Evolutionary conservation across 2,797 vertebrate genomes (phyloP), one percentile per base, ranked within the genome.

Genomic region (Hephaestus fuliginosus): DNA sequence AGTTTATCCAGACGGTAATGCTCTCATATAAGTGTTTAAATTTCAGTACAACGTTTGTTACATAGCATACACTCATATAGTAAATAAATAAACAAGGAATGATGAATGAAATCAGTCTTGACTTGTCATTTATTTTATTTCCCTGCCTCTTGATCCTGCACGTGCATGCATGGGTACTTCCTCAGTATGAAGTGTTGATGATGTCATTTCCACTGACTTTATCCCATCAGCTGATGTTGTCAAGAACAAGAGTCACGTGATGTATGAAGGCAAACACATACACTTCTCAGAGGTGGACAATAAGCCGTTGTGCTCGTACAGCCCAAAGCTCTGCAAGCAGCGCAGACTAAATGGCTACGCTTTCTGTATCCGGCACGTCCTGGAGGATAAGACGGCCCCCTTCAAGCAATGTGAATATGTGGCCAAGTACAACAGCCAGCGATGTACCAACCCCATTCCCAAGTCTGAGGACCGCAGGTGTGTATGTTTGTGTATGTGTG

Each of bases 181-280:
- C 15, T 65, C 33, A 65, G 14, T 68, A 25, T 75, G 30, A 77
- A 70, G 17, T 87, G 48, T 75, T 64, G n/a, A 15, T 80, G 64
- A 73, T 89, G 20, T 87, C 82, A 88, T 84, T 78, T 74, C 17
- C 43, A 51, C 74, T 81, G 11, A 71, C 78, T 85, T 83, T 86
- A 63, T 94, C 92, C 91, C 93, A 94, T 96, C 97, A 99, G 98
- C 98, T 99, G 97, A 99, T 99, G 98, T 99, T 98, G 97, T 97
- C 98, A 97, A 97, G 97, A 96, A 98, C 97, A 96, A 97, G 98
- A 98, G 97, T 98, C 97, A 99, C 98, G 98, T 99, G 98, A 99
- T 99, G 98, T 99, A 98, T 96, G 98, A 99, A 97, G 98, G 98
- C 97, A 99, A 99, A 99, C 98, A 99, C 97, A 99, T 99, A 98